Evolutionary conservation across 2,113 vertebrate genomes (phyloP), one percentile per base, ranked within the genome.

Genomic region (Actenoides hombroni): DNA sequence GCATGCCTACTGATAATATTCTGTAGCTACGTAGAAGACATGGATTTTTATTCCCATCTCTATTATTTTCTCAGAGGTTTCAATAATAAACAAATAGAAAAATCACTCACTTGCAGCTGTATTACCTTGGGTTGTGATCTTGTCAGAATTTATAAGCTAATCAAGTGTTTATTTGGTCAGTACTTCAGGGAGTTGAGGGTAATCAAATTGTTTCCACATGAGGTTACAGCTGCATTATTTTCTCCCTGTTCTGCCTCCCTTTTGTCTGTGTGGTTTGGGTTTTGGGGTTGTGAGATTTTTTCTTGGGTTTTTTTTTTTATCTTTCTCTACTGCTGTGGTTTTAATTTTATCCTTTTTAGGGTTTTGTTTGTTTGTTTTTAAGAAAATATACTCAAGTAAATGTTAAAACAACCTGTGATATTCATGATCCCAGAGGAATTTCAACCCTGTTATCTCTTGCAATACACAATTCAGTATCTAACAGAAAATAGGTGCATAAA

Each of bases 121-220:
- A 42, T 80, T 93, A 88, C 92, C 83, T 90, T 86, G 57, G 64
- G 39, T 88, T 85, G 44, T 88, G 90, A 76, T 94, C 89, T 92
- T 96, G 89, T 94, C 92, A 95, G 78, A 91, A 91, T 20, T 95
- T 87, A 53, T 57, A 95, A 96, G 65, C 26, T 57, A 75, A 95
- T 83, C 65, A 95, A 86, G 49, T 77, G n/a, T 93, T 97, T 93
- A 65, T 87, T 11, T 93, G 63, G 85, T 57, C 87, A 94, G 71
- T 95, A 81, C 89, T 96, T 87, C 24, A 25, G 88, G 94, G 93
- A 93, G 89, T 73, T 90, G 88, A 83, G 76, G 76, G 61, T 95
- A 97, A 94, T 96, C 76, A 92, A 93, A 96, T 94, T 90, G 51
- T 83, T 96, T 97, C 92, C 75, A 84, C 77, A 78, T 73, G 88